Percentiles rank a stretch among this genome's conserved stretches.
Evolutionary conservation across 2,888 invertebrate genomes (phyloP).

Genomic region (Tipula helvola): DNA sequence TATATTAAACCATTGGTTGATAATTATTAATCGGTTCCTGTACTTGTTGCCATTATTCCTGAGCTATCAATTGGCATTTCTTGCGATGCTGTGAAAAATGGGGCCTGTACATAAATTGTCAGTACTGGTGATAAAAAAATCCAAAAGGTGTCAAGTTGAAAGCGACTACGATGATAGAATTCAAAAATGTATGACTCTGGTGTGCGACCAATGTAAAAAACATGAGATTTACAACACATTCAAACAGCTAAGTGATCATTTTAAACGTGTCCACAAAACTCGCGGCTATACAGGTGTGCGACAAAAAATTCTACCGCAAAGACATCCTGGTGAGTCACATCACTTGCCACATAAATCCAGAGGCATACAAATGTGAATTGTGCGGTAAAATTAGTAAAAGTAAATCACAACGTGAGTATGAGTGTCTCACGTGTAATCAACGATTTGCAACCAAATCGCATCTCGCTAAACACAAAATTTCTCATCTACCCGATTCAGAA

Average conservation of each 20-base stretch:
- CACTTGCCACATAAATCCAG: slow-evolving; percentile 16
- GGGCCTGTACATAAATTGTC: no score
- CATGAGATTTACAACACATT: slow-evolving; percentile 13
- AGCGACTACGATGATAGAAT: neutral
- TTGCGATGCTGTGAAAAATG: no score
- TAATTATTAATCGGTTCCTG: no score
- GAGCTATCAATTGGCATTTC: no score
- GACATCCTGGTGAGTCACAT: slow-evolving; percentile 17
- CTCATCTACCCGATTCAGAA: slow-evolving; percentile 16
- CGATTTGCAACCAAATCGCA: slow-evolving; percentile 18
- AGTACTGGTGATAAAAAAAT: neutral
- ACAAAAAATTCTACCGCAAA: slow-evolving; percentile 17
- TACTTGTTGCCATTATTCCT: no score
- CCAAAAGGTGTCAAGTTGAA: neutral
- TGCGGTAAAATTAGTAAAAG: slow-evolving; percentile 17
- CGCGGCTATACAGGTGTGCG: slow-evolving; percentile 17
- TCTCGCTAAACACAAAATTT: slow-evolving; percentile 17
- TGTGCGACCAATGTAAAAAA: neutral
- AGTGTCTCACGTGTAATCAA: slow-evolving; percentile 17
- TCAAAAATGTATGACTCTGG: neutral
- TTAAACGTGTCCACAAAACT: slow-evolving; percentile 14
- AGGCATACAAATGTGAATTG: slow-evolving; percentile 15
- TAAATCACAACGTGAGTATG: slow-evolving; percentile 14
- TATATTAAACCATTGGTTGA: no score
- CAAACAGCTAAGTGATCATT: slow-evolving; percentile 17